phyloP scores from a whole-genome alignment of 2,888 invertebrate species.

The Thymelicus acteon region DNA sequence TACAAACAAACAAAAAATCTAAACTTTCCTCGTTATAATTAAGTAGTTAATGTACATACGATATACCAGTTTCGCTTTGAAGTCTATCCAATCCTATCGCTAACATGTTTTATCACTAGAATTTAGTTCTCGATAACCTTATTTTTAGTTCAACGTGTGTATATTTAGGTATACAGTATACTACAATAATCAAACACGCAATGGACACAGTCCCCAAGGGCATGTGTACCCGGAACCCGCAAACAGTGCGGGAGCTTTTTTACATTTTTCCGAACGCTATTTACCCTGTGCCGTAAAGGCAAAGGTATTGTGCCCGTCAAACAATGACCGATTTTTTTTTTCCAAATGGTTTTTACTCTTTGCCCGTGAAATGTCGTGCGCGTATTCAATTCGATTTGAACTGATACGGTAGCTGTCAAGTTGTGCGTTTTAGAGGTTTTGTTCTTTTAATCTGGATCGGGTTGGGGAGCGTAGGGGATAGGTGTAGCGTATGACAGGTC shows the following conservation, averaged over 20 bases:
- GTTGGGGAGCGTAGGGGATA: constrained; percentile 17
- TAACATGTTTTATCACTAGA: too few species aligned
- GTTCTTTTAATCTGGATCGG: constrained; percentile 41
- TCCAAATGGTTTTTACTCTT: constrained; percentile 56
- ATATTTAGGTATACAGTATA: too few species aligned
- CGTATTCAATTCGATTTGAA: constrained; percentile 64
- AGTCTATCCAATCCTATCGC: too few species aligned
- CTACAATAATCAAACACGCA: neutral
- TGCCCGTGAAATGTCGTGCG: constrained; percentile 50
- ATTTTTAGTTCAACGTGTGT: too few species aligned
- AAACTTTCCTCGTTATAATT: too few species aligned
- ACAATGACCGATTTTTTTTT: constrained; percentile 69
- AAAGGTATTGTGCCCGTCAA: constrained; percentile 78
- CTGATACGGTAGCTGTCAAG: constrained; percentile 54
- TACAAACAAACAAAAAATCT: too few species aligned
- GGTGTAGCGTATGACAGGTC: constrained; percentile 24
- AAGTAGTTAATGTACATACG: too few species aligned
- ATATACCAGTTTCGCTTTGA: too few species aligned
- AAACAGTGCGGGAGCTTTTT: constrained; percentile 70
- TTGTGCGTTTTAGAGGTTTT: constrained; percentile 45
- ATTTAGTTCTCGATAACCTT: too few species aligned
- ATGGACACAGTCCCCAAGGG: constrained; percentile 60
- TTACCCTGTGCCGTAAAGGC: constrained; percentile 82
- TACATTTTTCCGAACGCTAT: constrained; percentile 81
- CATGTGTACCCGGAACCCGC: constrained; percentile 82